Evolutionary conservation across 2,888 invertebrate species (phyloP).

Genomic region (Idaea straminata): DNA sequence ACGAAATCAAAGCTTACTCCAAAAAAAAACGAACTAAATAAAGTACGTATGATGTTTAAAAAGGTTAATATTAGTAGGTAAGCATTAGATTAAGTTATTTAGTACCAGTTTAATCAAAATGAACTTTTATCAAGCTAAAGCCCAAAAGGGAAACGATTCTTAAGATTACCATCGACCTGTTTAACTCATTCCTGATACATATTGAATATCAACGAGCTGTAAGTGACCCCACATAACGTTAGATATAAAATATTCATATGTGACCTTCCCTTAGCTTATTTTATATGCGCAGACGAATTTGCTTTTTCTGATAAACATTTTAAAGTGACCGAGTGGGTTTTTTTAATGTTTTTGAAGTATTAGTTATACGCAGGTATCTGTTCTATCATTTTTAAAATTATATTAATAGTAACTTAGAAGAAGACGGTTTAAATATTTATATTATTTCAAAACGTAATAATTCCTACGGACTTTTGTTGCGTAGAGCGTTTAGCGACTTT

Average conservation of each 20-base stretch:
- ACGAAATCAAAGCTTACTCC: no score
- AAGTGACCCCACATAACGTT: constrained; percentile 15
- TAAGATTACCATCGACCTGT: background rate
- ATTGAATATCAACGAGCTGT: constrained; percentile 3
- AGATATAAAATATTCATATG: constrained; percentile 22
- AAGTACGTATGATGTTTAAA: no score
- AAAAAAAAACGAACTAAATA: no score
- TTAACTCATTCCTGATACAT: constrained; percentile 1
- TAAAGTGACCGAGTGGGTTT: constrained; percentile 8
- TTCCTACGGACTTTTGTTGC: no score
- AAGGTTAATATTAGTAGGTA: no score
- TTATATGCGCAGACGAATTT: constrained; percentile 21
- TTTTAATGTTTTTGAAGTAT: constrained; percentile 8
- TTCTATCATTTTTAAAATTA: no score
- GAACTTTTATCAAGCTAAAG: background rate
- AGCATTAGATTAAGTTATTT: background rate
- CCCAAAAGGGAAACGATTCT: background rate
- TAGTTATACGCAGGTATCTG: background rate
- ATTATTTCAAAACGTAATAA: no score
- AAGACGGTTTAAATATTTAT: no score
- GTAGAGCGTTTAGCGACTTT: no score
- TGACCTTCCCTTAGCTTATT: constrained; percentile 19
- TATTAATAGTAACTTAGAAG: no score
- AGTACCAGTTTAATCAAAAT: background rate
- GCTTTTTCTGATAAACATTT: constrained; percentile 12